Evolutionary conservation across 2,888 invertebrate species (phyloP).

Genomic region (Tipula confusa): DNA sequence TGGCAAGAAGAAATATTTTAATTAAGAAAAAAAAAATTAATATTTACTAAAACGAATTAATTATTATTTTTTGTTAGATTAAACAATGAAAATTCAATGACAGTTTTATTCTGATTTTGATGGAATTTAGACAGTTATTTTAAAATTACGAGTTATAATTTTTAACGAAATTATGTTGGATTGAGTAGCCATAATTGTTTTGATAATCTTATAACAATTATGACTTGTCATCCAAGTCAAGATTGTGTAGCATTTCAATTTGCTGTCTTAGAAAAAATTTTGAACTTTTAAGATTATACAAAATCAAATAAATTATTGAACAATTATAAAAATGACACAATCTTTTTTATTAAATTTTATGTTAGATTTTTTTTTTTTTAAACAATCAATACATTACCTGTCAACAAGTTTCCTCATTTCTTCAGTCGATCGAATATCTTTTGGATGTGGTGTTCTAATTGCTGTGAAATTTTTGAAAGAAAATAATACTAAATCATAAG

Average conservation of each 20-base stretch:
- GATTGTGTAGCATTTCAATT: constrained; percentile 35
- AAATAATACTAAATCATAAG: constrained; percentile 38
- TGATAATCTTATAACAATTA: neutral
- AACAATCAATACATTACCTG: constrained; percentile 70
- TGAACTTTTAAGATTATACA: neutral
- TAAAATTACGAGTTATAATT: neutral
- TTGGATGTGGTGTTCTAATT: constrained; percentile 66
- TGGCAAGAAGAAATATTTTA: neutral
- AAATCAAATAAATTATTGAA: neutral
- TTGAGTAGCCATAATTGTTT: neutral
- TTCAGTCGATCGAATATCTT: constrained; percentile 92
- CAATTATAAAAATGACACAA: constrained; percentile 28
- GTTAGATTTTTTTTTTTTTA: constrained; percentile 33
- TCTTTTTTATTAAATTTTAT: constrained; percentile 31
- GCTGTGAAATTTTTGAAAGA: constrained; percentile 44
- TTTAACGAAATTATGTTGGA: neutral
- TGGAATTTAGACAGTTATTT: neutral
- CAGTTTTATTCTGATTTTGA: neutral
- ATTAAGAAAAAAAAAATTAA: neutral
- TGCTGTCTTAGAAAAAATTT: neutral
- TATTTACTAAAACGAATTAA: neutral
- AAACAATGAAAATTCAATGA: neutral
- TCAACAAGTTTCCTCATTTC: constrained; percentile 97
- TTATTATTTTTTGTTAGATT: neutral
- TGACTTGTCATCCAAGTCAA: neutral